Evolutionary conservation across 1,140 invertebrate genomes (phyloP).

Genomic region (Anadara kagoshimensis): DNA sequence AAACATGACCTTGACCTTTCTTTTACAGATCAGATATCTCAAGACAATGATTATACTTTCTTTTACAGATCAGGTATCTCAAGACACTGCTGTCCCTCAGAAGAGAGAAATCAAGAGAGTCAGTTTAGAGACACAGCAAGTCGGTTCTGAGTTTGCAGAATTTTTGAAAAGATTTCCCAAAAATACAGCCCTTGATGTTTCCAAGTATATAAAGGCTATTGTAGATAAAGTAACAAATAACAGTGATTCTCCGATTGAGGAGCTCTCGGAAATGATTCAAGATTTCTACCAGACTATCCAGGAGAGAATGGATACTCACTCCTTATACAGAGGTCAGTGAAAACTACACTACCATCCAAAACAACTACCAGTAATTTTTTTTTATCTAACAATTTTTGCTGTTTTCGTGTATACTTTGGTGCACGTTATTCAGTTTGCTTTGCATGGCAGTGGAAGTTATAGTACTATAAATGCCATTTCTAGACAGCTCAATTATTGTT

Average conservation of each 20-base stretch:
- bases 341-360: too few species aligned
- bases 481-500: too few species aligned
- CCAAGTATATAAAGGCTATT: slow-evolving; percentile 80
- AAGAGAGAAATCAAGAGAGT: slow-evolving; percentile 42
- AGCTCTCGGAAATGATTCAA: slow-evolving; percentile 91
- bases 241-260: slow-evolving; percentile 84
- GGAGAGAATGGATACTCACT: slow-evolving; percentile 79
- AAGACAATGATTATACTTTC: too few species aligned
- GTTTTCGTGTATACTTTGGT: too few species aligned
- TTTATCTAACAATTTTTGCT: too few species aligned
- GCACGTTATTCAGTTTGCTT: too few species aligned
- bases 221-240: slow-evolving; percentile 81
- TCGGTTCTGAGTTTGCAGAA: slow-evolving; percentile 71
- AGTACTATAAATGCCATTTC: too few species aligned
- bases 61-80: not conserved
- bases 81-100: not conserved
- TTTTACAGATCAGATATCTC: too few species aligned
- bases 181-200: slow-evolving; percentile 80
- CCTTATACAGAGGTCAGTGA: slow-evolving; percentile 80
- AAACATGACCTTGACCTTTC: too few species aligned
- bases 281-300: slow-evolving; percentile 91
- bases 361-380: too few species aligned
- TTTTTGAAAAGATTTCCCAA: slow-evolving; percentile 68
- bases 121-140: slow-evolving; percentile 72
- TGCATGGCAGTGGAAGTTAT: too few species aligned